phyloP scores from a whole-genome alignment of 53 echinoderm and acorn worm species.

The Temnopleurus reevesii region DNA sequence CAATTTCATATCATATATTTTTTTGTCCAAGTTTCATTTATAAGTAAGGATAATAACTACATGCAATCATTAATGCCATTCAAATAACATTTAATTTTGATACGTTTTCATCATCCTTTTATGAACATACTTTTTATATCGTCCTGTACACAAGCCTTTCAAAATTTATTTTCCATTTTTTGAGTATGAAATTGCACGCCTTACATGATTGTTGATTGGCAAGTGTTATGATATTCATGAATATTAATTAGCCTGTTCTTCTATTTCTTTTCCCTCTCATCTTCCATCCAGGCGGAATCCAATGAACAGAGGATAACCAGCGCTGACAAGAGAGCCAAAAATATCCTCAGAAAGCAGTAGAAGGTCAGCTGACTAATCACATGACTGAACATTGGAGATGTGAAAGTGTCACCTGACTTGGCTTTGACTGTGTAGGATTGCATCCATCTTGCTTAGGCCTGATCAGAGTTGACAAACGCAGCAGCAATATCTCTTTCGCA shows the following conservation, averaged over 20 bases:
- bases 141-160: no score
- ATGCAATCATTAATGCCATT: no score
- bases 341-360: conserved; percentile 79
- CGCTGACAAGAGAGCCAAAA: conserved; percentile 95
- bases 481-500: conserved; percentile 36
- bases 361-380: conserved; percentile 31
- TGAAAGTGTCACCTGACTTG: conserved; percentile 28
- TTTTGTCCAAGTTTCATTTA: no score
- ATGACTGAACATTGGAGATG: not conserved
- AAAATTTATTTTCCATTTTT: no score
- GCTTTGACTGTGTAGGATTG: not conserved
- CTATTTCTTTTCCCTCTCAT: not conserved
- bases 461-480: not conserved
- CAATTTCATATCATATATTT: no score
- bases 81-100: no score
- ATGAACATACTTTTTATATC: no score
- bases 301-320: conserved; percentile 81
- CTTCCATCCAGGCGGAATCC: conserved; percentile 72
- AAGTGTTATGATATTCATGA: not conserved
- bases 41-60: no score
- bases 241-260: not conserved
- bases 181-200: no score
- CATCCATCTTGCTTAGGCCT: not conserved
- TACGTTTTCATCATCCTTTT: no score
- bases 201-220: no score